These are phyloP conservation scores for Pinctada fucata DNA, from an alignment of 2,888 invertebrate genomes.

Conservation along the genomic window DNA sequence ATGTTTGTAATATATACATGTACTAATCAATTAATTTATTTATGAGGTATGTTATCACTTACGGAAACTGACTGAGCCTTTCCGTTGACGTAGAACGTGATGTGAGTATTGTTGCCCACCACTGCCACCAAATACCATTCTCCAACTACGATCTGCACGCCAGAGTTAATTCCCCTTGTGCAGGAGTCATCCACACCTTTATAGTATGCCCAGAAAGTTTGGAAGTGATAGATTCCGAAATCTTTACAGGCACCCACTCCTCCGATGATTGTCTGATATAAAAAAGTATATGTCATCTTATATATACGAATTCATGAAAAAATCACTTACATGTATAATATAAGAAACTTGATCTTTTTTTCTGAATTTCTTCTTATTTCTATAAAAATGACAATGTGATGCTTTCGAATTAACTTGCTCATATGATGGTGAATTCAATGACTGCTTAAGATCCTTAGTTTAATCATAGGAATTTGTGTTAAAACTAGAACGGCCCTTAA, in stretches of 20 bases:
- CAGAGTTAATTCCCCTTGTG: conserved; percentile 51
- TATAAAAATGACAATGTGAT: neutral
- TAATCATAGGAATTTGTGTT: too few relatives aligned
- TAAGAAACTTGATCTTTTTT: neutral
- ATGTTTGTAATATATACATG: too few relatives aligned
- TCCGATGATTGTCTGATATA: conserved; percentile 56
- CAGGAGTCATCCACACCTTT: conserved; percentile 49
- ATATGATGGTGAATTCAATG: too few relatives aligned
- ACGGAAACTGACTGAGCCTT: conserved; percentile 47
- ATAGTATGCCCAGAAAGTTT: conserved; percentile 57
- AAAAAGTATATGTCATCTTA: neutral
- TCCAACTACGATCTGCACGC: conserved; percentile 40
- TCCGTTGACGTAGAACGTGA: conserved; percentile 52
- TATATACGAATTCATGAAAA: neutral
- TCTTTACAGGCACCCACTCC: conserved; percentile 56
- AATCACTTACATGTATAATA: neutral
- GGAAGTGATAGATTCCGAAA: conserved; percentile 57
- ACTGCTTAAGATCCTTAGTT: too few relatives aligned
- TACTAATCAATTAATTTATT: too few relatives aligned
- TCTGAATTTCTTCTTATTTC: neutral
- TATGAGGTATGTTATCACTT: conserved; percentile 3
- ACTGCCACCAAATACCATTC: conserved; percentile 63
- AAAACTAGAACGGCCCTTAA: neutral
- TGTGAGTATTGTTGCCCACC: conserved; percentile 54
- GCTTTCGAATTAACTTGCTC: too few relatives aligned